A percentile compares a stretch with the other conserved stretches of the same genome.
Conservation (phyloP, 1,140 invertebrate genomes). For the Trachelipus rathkii region DNA sequence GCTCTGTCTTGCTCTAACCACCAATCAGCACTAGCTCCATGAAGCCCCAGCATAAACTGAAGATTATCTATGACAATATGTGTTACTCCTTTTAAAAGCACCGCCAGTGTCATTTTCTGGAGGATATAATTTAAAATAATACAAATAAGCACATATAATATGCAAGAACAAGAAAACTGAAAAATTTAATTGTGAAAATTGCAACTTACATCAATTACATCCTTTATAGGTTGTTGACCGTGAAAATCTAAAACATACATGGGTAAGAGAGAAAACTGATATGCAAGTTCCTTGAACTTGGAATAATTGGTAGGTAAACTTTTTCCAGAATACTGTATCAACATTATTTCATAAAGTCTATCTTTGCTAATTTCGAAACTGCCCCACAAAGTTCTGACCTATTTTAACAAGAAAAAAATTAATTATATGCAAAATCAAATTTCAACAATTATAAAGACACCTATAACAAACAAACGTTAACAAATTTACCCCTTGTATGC, state of each 20-base stretch:
- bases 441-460: too few relatives aligned
- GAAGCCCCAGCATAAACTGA: constrained; percentile 94
- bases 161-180: too few relatives aligned
- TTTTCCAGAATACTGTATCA: constrained; percentile 69
- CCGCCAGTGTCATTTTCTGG: constrained; percentile 83
- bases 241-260: constrained; percentile 94
- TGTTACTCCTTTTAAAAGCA: constrained; percentile 83
- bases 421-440: too few relatives aligned
- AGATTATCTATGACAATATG: constrained; percentile 98
- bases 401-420: constrained; percentile 37
- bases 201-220: constrained; percentile 56
- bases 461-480: background rate
- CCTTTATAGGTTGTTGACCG: constrained; percentile 79
- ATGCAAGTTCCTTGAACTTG: constrained; percentile 29
- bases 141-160: too few relatives aligned
- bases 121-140: constrained; percentile 40
- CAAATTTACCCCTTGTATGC: constrained; percentile 78
- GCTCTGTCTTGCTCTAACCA: constrained; percentile 81
- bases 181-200: too few relatives aligned
- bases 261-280: constrained; percentile 59
- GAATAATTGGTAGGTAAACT: constrained; percentile 44
- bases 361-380: constrained; percentile 95
- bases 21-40: constrained; percentile 64
- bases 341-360: constrained; percentile 78
- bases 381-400: constrained; percentile 91